Evolutionary conservation across 2,113 vertebrate genomes (phyloP).

Genomic region (Zeus faber): DNA sequence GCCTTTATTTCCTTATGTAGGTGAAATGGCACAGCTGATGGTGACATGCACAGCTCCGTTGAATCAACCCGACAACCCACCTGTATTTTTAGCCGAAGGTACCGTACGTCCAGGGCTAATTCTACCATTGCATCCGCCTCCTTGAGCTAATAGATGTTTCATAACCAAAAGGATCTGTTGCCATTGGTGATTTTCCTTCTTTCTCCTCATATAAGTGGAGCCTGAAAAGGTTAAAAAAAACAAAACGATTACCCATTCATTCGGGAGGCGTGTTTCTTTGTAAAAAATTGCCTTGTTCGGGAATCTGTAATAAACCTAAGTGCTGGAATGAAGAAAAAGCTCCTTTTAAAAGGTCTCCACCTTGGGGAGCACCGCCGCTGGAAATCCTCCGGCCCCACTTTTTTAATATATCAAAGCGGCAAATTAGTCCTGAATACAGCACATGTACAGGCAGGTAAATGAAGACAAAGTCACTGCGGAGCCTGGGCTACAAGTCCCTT

Average conservation of each 20-base stretch:
- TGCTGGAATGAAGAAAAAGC: conserved; percentile 80
- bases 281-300: conserved; percentile 64
- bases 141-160: too few species aligned
- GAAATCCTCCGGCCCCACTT: conserved; percentile 57
- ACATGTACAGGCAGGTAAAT: conserved; percentile 75
- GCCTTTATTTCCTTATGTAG: neutral
- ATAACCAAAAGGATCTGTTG: conserved; percentile 30
- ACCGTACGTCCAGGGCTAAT: neutral
- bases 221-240: conserved; percentile 38
- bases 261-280: conserved; percentile 66
- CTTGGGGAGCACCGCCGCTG: conserved; percentile 65
- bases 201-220: conserved; percentile 30
- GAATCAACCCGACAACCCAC: neutral
- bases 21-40: conserved; percentile 7
- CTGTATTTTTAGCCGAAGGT: conserved; percentile 3
- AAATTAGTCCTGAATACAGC: conserved; percentile 71
- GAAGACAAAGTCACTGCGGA: conserved; percentile 73
- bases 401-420: conserved; percentile 74
- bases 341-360: conserved; percentile 62
- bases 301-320: conserved; percentile 76
- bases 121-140: neutral
- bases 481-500: conserved; percentile 54
- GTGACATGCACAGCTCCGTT: conserved; percentile 19
- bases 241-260: conserved; percentile 70
- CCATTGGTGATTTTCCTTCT: conserved; percentile 28